Conservation (phyloP, 2,797 vertebrate species). For the Mus minutoides region DNA sequence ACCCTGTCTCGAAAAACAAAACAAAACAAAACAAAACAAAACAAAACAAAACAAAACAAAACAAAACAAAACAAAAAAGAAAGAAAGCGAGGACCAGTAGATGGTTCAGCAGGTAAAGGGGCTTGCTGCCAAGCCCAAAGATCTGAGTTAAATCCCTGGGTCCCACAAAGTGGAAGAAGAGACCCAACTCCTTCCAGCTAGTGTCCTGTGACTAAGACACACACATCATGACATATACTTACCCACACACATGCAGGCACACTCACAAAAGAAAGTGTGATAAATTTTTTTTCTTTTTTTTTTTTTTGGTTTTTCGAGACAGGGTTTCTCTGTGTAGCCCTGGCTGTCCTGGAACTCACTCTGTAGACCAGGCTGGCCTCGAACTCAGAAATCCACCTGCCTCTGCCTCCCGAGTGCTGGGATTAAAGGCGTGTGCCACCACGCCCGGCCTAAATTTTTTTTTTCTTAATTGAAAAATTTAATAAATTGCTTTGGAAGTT, state of each 20-base stretch:
- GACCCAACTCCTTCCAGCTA: not conserved
- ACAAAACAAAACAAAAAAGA: no score
- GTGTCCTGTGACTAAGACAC: not conserved
- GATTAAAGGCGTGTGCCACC: no score
- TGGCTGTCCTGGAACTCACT: no score
- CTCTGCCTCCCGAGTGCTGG: no score
- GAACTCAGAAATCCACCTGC: no score
- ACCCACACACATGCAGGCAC: not conserved
- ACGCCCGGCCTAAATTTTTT: not conserved
- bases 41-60: no score
- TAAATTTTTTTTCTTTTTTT: not conserved
- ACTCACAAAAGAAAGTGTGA: not conserved
- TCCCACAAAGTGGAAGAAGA: not conserved
- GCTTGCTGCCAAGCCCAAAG: not conserved
- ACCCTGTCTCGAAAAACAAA: no score
- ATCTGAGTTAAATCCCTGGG: not conserved
- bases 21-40: no score
- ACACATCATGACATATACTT: not conserved
- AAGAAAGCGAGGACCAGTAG: not conserved
- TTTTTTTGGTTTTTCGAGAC: no score
- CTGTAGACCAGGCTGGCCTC: no score
- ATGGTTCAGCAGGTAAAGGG: not conserved
- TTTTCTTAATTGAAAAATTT: not conserved
- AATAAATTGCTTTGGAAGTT: not conserved
- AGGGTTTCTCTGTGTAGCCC: no score